A percentile compares a stretch with the other conserved stretches of the same genome.
Conservation (phyloP, 2,888 invertebrate species). For the Pseudanteris insignis region DNA sequence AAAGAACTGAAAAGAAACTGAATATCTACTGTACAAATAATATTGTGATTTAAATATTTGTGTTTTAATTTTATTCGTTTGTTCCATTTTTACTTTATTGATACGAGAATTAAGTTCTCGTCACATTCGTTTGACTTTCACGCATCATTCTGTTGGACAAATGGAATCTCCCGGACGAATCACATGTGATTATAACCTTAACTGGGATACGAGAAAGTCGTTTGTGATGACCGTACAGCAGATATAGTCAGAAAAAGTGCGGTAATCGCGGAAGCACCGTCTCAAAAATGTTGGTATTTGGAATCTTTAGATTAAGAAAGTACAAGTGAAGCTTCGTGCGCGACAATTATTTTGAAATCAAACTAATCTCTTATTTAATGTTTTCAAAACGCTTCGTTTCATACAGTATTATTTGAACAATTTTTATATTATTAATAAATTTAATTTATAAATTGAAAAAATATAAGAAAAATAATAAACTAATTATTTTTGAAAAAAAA, state of each 20-base stretch:
- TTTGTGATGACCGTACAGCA: slow-evolving; percentile 35
- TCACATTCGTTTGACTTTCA: slow-evolving; percentile 46
- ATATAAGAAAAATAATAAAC: too few relatives aligned
- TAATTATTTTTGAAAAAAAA: too few relatives aligned
- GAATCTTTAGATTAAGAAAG: slow-evolving; percentile 27
- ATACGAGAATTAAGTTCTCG: slow-evolving; percentile 34
- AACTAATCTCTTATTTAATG: too few relatives aligned
- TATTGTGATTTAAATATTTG: too few relatives aligned
- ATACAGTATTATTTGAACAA: too few relatives aligned
- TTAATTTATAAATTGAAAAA: too few relatives aligned
- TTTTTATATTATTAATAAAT: too few relatives aligned
- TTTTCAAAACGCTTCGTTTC: too few relatives aligned
- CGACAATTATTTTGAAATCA: too few relatives aligned
- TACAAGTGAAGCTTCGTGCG: too few relatives aligned
- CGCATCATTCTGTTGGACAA: slow-evolving; percentile 43
- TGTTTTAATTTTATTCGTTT: slow-evolving; percentile 23
- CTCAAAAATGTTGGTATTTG: slow-evolving; percentile 22
- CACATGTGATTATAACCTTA: slow-evolving; percentile 40
- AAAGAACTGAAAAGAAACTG: too few relatives aligned
- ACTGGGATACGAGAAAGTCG: slow-evolving; percentile 43
- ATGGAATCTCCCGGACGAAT: slow-evolving; percentile 38
- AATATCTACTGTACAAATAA: too few relatives aligned
- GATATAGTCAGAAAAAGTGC: slow-evolving; percentile 35
- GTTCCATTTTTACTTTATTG: slow-evolving; percentile 17
- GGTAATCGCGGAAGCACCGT: slow-evolving; percentile 27